A percentile compares a stretch with the other conserved stretches of the same genome.
phyloP scores from a whole-genome alignment of 2,113 vertebrate species.

The Caranx melampygus region DNA sequence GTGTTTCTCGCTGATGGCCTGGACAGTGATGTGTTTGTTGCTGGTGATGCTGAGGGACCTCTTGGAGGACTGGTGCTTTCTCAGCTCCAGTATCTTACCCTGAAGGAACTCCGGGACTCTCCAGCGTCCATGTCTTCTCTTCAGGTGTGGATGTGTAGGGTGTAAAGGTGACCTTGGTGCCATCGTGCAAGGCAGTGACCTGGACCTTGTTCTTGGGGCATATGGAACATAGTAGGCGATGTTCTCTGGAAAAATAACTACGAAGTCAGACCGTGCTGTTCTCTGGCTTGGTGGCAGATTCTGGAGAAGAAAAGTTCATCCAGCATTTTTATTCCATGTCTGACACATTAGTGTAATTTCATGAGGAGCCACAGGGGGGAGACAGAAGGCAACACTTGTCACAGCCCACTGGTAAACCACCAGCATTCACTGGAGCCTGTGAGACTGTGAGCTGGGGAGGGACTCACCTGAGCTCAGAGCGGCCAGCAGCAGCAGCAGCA shows the following conservation, averaged over 20 bases:
- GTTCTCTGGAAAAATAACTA: slow-evolving; percentile 80
- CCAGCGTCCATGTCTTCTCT: accelerated
- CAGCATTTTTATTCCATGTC: too few species aligned
- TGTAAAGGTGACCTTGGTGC: accelerated
- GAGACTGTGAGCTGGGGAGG: too few species aligned
- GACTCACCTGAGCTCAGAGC: slow-evolving; percentile 34
- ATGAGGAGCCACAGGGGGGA: too few species aligned
- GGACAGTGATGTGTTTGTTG: slow-evolving; percentile 36
- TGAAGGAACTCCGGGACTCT: accelerated
- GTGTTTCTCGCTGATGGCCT: slow-evolving; percentile 14
- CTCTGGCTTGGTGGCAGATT: slow-evolving; percentile 4
- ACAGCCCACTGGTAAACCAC: too few species aligned
- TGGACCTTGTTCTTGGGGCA: accelerated
- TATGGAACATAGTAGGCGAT: slow-evolving; percentile 73
- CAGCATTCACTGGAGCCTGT: too few species aligned
- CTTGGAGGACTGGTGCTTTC: accelerated
- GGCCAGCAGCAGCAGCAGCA: slow-evolving; percentile 32
- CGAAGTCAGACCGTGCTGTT: slow-evolving; percentile 50
- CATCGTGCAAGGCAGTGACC: neutral
- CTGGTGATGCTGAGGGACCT: slow-evolving; percentile 35
- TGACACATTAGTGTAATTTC: too few species aligned
- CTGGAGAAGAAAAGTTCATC: neutral
- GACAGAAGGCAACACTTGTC: too few species aligned
- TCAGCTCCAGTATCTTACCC: accelerated
- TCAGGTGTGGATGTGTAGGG: accelerated